Conservation (phyloP, 2,113 vertebrate species). For the Machaerirhynchus nigripectus region DNA sequence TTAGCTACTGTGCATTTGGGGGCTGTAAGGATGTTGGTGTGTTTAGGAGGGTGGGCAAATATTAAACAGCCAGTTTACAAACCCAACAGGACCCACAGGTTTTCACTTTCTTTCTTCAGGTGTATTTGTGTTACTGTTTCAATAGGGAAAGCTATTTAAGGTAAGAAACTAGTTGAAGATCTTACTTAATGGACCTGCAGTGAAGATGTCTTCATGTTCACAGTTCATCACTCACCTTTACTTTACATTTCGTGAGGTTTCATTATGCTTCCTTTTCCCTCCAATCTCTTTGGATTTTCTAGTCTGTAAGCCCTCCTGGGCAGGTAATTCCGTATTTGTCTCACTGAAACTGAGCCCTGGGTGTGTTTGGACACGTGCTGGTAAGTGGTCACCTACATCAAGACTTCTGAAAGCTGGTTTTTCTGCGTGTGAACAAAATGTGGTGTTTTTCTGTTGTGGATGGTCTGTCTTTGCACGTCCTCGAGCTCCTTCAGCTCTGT, state of each 20-base stretch:
- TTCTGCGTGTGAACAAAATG: background rate
- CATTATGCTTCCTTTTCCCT: background rate
- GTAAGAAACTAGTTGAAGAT: background rate
- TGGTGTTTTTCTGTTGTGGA: background rate
- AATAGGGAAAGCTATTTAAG: background rate
- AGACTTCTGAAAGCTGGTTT: background rate
- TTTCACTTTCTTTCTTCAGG: background rate
- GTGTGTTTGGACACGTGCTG: rapidly evolving
- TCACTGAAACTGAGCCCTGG: background rate
- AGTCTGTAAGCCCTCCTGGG: background rate
- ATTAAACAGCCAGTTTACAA: background rate
- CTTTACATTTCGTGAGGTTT: background rate
- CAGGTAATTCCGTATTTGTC: background rate
- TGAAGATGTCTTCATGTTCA: background rate
- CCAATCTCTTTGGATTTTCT: background rate
- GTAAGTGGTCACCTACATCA: background rate
- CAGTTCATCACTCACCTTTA: background rate
- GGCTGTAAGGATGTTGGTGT: background rate
- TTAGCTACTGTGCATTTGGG: background rate
- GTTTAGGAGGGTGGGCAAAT: background rate
- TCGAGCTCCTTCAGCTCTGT: background rate
- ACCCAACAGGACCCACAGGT: background rate
- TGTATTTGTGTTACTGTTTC: background rate
- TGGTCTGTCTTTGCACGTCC: background rate
- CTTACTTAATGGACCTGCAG: background rate